Evolutionary conservation across 1,140 invertebrate genomes (phyloP).

Genomic region (Rhysida immarginata): DNA sequence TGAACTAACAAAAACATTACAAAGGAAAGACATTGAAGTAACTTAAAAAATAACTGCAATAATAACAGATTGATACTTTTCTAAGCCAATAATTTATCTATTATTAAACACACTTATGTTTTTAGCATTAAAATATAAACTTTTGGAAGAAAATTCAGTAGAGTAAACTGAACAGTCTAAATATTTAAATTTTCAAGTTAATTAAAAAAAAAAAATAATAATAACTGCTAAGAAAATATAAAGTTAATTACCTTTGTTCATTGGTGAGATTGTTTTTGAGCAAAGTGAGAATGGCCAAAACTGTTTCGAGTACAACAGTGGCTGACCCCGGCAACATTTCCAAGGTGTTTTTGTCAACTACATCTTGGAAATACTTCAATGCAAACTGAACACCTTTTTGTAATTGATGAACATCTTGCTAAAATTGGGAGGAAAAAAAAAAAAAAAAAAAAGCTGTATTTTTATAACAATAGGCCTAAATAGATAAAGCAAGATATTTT

Average conservation of each 20-base stretch:
- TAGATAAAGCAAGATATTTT: too few species aligned
- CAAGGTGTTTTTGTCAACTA: constrained; percentile 75
- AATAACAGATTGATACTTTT: too few species aligned
- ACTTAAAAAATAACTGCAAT: too few species aligned
- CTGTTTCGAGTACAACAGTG: constrained; percentile 76
- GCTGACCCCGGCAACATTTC: constrained; percentile 84
- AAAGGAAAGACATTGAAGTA: too few species aligned
- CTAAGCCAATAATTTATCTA: too few species aligned
- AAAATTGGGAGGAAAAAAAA: too few species aligned
- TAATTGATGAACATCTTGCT: constrained; percentile 13
- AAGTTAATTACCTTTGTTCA: constrained; percentile 54
- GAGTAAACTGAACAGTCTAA: too few species aligned
- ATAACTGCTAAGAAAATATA: too few species aligned
- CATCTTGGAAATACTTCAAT: constrained; percentile 72
- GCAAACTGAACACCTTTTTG: constrained; percentile 49
- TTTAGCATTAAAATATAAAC: constrained; percentile 2
- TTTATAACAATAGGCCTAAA: too few species aligned
- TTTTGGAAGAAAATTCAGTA: neutral
- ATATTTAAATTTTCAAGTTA: too few species aligned
- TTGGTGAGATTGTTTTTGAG: constrained; percentile 48
- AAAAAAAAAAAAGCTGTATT: too few species aligned
- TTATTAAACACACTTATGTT: too few species aligned
- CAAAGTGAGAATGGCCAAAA: constrained; percentile 67
- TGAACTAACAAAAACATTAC: constrained; percentile 34
- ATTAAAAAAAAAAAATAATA: constrained; percentile 9